Evolutionary conservation across 1,140 invertebrate genomes (phyloP).

Genomic region (Cecropterus lyciades): DNA sequence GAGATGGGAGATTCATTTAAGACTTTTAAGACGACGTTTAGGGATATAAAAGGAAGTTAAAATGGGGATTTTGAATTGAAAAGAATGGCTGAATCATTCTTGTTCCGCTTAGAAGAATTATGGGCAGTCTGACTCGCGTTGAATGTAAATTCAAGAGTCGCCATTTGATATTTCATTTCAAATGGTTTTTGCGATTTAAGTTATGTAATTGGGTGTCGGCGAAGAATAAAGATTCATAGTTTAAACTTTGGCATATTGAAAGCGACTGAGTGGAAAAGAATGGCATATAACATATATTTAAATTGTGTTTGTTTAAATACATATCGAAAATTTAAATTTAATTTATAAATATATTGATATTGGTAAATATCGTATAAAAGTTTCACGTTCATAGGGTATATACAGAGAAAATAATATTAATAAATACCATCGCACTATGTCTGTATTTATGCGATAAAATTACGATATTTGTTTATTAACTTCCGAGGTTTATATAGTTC

Average conservation of each 20-base stretch:
- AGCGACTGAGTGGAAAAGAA: not conserved
- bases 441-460: too few species aligned
- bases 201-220: not conserved
- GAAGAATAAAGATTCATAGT: not conserved
- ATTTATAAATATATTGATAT: too few species aligned
- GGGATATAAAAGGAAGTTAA: slow-evolving; percentile 55
- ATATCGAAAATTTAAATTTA: too few species aligned
- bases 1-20: slow-evolving; percentile 65
- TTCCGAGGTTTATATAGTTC: too few species aligned
- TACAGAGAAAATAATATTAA: too few species aligned
- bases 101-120: slow-evolving; percentile 42
- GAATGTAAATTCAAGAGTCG: slow-evolving; percentile 26
- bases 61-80: slow-evolving; percentile 58
- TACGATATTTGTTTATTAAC: too few species aligned
- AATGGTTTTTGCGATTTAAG: not conserved
- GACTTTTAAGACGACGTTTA: slow-evolving; percentile 54
- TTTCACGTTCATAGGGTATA: too few species aligned
- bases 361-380: too few species aligned
- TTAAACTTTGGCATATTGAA: not conserved
- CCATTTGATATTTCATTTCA: slow-evolving; percentile 21
- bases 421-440: too few species aligned
- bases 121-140: slow-evolving; percentile 20
- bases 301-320: too few species aligned
- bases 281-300: too few species aligned
- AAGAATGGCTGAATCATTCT: slow-evolving; percentile 54